Evolutionary conservation across 2,797 vertebrate species (phyloP).

Genomic region (Nyctalus aviator): DNA sequence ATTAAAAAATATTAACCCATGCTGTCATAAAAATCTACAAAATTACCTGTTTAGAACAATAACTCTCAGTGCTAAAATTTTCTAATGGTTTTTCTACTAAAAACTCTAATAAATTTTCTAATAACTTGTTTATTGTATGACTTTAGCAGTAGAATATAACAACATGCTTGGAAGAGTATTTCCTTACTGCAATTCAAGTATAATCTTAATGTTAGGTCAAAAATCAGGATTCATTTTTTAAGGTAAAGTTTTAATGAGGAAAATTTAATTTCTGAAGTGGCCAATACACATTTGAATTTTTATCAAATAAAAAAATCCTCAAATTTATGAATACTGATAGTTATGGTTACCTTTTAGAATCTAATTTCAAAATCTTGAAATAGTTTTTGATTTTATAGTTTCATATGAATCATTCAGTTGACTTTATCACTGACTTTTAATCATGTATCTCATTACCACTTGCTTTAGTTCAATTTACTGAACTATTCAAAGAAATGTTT

Average conservation of each 20-base stretch:
- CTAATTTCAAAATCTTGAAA: not conserved
- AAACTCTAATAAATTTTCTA: no score
- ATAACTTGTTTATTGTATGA: not conserved
- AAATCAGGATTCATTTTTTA: slow-evolving; percentile 3
- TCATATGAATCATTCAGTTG: not conserved
- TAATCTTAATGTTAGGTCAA: not conserved
- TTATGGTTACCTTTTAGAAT: not conserved
- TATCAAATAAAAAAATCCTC: not conserved
- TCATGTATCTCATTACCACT: not conserved
- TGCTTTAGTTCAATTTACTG: not conserved
- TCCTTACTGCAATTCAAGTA: not conserved
- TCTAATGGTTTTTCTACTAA: not conserved
- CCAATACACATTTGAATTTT: not conserved
- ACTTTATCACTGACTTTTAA: not conserved
- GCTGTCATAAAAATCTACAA: not conserved
- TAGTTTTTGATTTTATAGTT: slow-evolving; percentile 21
- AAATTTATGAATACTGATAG: not conserved
- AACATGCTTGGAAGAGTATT: not conserved
- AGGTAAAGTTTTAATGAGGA: not conserved
- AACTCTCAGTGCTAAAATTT: not conserved
- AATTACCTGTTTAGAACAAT: slow-evolving; percentile 1
- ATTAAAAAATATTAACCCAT: not conserved
- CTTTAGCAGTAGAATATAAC: not conserved
- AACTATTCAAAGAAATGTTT: slow-evolving; percentile 18
- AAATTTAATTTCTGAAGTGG: not conserved